These are phyloP conservation scores for Dorcus hopei DNA, from an alignment of 2,888 invertebrate species.

Conservation along the genomic window DNA sequence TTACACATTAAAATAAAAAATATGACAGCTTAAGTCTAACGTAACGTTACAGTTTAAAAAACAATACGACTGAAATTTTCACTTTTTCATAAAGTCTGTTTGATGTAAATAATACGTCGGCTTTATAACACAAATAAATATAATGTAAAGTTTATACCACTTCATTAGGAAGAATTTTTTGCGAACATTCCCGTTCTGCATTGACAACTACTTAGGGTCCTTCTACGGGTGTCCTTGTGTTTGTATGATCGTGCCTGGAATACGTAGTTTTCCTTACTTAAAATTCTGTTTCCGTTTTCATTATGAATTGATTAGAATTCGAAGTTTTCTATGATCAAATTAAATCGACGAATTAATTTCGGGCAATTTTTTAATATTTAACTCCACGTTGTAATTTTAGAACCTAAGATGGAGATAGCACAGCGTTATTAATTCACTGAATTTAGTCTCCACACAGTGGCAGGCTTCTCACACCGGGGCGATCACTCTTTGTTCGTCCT, in stretches of 20 bases:
- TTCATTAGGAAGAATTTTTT: not conserved
- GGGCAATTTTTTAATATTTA: constrained; percentile 20
- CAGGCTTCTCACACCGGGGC: constrained; percentile 34
- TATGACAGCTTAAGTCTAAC: too few species aligned
- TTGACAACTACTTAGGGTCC: constrained; percentile 1
- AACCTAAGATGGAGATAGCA: constrained; percentile 30
- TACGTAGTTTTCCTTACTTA: not conserved
- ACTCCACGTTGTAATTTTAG: constrained; percentile 25
- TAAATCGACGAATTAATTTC: too few species aligned
- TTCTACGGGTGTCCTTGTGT: not conserved
- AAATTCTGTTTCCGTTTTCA: not conserved
- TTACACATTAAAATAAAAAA: too few species aligned
- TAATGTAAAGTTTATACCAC: constrained; percentile 3
- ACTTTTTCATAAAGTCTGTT: too few species aligned
- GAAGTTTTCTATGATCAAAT: too few species aligned
- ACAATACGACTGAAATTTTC: too few species aligned
- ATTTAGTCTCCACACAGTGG: constrained; percentile 36
- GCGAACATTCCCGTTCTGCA: not conserved
- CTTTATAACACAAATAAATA: not conserved
- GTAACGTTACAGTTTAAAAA: too few species aligned
- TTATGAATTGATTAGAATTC: not conserved
- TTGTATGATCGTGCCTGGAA: not conserved
- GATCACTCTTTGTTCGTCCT: constrained; percentile 35
- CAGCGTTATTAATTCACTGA: constrained; percentile 32
- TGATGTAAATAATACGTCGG: too few species aligned